Percentiles rank a stretch among this genome's conserved stretches.
phyloP scores from a whole-genome alignment of 2,888 invertebrate species.

The Dorcus hopei region DNA sequence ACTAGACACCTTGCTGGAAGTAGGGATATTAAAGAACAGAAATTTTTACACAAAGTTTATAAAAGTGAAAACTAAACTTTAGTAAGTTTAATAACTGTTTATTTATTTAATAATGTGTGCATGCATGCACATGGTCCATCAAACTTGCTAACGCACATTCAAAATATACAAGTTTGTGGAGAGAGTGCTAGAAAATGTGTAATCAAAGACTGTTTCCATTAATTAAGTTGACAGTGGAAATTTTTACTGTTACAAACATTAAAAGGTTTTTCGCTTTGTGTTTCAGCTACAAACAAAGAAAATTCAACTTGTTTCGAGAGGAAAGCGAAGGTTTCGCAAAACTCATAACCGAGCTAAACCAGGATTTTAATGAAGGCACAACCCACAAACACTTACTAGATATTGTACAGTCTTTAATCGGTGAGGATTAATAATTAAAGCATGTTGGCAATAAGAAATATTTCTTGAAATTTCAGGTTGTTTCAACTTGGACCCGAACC shows the following conservation, averaged over 20 bases:
- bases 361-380: conserved; percentile 65
- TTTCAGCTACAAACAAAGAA: conserved; percentile 96
- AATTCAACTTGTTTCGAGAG: conserved; percentile 97
- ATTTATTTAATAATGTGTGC: conserved; percentile 2
- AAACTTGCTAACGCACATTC: conserved; percentile 2
- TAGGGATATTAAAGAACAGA: conserved; percentile 84
- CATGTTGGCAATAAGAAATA: not conserved
- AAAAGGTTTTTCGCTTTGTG: conserved; percentile 11
- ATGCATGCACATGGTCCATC: not conserved
- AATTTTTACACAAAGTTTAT: conserved; percentile 93
- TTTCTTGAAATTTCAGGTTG: conserved; percentile 66
- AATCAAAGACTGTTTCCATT: conserved; percentile 12
- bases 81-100: conserved; percentile 66
- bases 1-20: conserved; percentile 89
- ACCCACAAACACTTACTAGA: conserved; percentile 72
- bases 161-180: not conserved
- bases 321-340: conserved; percentile 99
- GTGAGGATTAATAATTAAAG: conserved; percentile 51
- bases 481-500: conserved; percentile 98
- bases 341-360: conserved; percentile 88
- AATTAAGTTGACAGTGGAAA: conserved; percentile 10
- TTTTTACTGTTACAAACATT: conserved; percentile 23
- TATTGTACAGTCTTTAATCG: conserved; percentile 90
- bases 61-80: conserved; percentile 95
- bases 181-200: not conserved